phyloP scores from a whole-genome alignment of 2,888 invertebrate species.

The Pinctada fucata region DNA sequence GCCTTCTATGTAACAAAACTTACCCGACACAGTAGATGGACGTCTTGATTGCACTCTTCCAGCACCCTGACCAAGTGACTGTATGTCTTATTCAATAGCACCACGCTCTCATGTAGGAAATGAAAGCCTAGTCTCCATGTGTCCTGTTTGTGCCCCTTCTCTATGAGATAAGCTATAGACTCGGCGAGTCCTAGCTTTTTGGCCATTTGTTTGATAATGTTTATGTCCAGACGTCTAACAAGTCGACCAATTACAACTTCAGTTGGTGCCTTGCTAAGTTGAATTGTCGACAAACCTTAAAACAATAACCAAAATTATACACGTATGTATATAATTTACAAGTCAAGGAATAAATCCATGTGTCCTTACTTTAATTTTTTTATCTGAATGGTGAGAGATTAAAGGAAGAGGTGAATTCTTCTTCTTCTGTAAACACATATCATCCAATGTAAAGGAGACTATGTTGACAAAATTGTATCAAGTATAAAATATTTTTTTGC shows the following conservation, averaged over 20 bases:
- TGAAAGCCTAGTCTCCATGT: background rate
- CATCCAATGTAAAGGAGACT: no score
- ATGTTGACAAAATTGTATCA: no score
- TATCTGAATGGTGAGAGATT: no score
- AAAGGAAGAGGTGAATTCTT: no score
- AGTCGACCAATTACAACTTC: background rate
- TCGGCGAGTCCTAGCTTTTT: background rate
- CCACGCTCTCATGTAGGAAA: background rate
- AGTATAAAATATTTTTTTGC: no score
- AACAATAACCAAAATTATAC: background rate
- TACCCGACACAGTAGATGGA: background rate
- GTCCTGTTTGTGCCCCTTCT: background rate
- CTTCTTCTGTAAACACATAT: no score
- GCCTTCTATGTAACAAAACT: background rate
- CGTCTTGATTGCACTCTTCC: background rate
- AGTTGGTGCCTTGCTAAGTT: background rate
- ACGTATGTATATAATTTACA: no score
- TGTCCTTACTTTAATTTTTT: no score
- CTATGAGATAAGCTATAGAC: background rate
- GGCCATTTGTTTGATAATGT: background rate
- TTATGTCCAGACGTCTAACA: background rate
- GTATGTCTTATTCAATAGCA: background rate
- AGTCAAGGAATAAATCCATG: no score
- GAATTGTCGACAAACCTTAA: background rate
- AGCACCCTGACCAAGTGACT: background rate